Evolutionary conservation across 1,140 invertebrate species (phyloP).

Genomic region (Pseudomyrmex gracilis): DNA sequence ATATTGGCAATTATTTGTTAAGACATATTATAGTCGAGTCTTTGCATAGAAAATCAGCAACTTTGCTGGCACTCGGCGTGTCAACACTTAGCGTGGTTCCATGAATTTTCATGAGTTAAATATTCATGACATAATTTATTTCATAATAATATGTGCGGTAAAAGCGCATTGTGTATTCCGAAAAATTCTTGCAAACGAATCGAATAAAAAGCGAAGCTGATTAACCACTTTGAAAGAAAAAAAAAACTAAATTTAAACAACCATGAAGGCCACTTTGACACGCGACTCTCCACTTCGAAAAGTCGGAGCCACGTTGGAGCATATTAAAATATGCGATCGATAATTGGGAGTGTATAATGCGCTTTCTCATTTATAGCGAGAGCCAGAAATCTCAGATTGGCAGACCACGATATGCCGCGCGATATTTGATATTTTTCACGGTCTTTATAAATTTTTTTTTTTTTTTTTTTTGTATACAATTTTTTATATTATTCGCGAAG

Average conservation of each 20-base stretch:
- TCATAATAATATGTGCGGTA: slow-evolving; percentile 42
- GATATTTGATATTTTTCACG: background rate
- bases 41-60: slow-evolving; percentile 52
- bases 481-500: too few relatives aligned
- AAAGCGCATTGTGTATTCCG: slow-evolving; percentile 23
- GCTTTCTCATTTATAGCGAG: background rate
- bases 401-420: background rate
- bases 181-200: slow-evolving; percentile 25
- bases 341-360: slow-evolving; percentile 19
- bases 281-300: background rate
- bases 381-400: background rate
- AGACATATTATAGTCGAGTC: slow-evolving; percentile 25
- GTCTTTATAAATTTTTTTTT: background rate
- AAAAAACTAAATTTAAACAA: slow-evolving; percentile 19
- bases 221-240: slow-evolving; percentile 5
- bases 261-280: slow-evolving; percentile 16
- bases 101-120: slow-evolving; percentile 59
- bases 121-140: slow-evolving; percentile 59
- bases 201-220: background rate
- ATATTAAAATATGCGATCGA: slow-evolving; percentile 14
- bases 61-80: slow-evolving; percentile 32
- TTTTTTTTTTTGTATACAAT: background rate
- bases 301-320: background rate
- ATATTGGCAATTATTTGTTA: slow-evolving; percentile 32
- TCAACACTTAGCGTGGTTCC: slow-evolving; percentile 47